phyloP scores from a whole-genome alignment of 2,113 vertebrate genomes.

The Phalacrocorax pelagicus region DNA sequence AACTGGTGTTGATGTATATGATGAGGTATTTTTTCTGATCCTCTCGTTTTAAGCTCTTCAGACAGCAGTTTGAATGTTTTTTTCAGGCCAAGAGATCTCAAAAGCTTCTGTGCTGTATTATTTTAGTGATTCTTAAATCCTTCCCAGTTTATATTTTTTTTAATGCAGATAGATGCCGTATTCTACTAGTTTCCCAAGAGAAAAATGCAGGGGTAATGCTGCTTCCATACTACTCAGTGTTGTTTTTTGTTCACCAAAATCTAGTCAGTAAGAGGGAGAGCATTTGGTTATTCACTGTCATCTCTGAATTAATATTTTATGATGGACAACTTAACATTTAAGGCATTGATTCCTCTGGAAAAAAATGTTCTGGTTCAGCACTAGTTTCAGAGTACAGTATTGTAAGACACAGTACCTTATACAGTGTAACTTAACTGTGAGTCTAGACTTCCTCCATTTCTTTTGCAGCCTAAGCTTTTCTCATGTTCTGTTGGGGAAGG shows the following conservation, averaged over 20 bases:
- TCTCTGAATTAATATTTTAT: background rate
- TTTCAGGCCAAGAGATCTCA: background rate
- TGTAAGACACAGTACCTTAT: background rate
- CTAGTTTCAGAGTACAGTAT: background rate
- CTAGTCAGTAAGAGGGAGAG: background rate
- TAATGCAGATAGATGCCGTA: background rate
- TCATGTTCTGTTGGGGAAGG: background rate
- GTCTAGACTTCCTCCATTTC: background rate
- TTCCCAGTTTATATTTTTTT: background rate
- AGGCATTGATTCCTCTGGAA: background rate
- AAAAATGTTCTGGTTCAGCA: background rate
- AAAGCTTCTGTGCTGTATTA: background rate
- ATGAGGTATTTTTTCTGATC: background rate
- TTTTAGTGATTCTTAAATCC: background rate
- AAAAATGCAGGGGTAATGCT: background rate
- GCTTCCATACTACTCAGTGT: background rate
- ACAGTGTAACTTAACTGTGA: background rate
- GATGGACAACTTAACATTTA: background rate
- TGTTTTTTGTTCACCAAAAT: background rate
- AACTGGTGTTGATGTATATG: background rate
- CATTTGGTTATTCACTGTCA: background rate
- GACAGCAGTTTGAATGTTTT: background rate
- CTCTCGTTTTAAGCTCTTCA: background rate
- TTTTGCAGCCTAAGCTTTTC: background rate
- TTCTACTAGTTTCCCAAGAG: background rate